A percentile compares a stretch with the other conserved stretches of the same genome.
Conservation (phyloP, 2,888 invertebrate genomes). For the Timandra comae region DNA sequence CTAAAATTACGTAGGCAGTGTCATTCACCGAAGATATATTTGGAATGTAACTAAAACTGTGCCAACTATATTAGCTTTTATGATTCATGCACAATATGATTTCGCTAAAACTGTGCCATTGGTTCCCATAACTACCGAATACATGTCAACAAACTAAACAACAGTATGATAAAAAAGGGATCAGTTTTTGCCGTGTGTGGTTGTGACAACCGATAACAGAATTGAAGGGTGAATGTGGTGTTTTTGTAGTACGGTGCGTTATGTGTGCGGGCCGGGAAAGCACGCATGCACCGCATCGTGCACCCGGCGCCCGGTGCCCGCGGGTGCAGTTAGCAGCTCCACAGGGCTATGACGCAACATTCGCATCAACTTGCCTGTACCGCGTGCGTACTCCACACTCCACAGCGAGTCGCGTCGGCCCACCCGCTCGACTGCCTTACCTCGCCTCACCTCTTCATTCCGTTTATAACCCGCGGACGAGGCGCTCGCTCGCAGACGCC, state of each 20-base stretch:
- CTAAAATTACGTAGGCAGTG: slow-evolving; percentile 13
- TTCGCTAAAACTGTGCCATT: not conserved
- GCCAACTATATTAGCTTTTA: slow-evolving; percentile 21
- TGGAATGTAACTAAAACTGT: slow-evolving; percentile 21
- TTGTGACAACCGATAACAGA: not conserved
- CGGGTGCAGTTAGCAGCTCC: slow-evolving; percentile 6
- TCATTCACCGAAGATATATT: slow-evolving; percentile 25
- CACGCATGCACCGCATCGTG: not conserved
- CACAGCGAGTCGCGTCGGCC: slow-evolving; percentile 9
- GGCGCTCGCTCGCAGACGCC: slow-evolving; percentile 33
- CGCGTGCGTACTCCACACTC: slow-evolving; percentile 22
- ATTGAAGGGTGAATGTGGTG: not conserved
- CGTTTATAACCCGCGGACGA: slow-evolving; percentile 49
- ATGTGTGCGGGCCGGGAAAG: not conserved
- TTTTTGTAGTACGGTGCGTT: not conserved
- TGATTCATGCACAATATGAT: slow-evolving; percentile 15
- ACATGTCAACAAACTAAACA: not conserved
- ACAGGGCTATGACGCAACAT: slow-evolving; percentile 42
- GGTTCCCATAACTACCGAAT: slow-evolving; percentile 10
- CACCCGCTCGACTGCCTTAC: slow-evolving; percentile 1
- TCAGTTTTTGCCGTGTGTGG: no score
- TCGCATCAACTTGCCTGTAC: slow-evolving; percentile 34
- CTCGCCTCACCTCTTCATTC: slow-evolving; percentile 48
- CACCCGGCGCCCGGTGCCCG: no score
- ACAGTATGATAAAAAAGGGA: not conserved